These are phyloP conservation scores for Rhagophthalmus giganteus DNA, from an alignment of 2,888 invertebrate species.

Conservation along the genomic window DNA sequence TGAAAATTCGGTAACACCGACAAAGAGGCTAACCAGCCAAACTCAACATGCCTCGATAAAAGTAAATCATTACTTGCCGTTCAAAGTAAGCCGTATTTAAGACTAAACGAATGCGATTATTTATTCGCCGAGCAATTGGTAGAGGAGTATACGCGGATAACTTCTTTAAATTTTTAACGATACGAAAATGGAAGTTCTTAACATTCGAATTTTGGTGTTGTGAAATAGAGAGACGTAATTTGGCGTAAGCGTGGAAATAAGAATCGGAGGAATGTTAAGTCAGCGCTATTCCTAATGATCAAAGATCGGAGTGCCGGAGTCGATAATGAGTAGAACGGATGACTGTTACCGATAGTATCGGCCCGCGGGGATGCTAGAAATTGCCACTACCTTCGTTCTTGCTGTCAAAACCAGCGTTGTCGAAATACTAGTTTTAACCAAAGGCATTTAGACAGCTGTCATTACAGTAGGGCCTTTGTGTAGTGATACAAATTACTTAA, in stretches of 20 bases:
- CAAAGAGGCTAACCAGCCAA: too few relatives aligned
- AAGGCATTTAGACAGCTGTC: slow-evolving; percentile 9
- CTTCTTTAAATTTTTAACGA: too few relatives aligned
- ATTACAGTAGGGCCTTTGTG: neutral
- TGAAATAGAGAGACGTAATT: slow-evolving; percentile 21
- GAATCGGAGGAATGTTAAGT: slow-evolving; percentile 38
- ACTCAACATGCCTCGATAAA: too few relatives aligned
- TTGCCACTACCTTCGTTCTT: slow-evolving; percentile 19
- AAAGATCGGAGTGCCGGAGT: slow-evolving; percentile 33
- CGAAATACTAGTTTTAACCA: slow-evolving; percentile 9
- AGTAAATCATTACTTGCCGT: too few relatives aligned
- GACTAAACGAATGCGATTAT: too few relatives aligned
- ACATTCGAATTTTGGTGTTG: slow-evolving; percentile 11
- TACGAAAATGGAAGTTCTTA: too few relatives aligned
- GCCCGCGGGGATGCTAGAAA: slow-evolving; percentile 30
- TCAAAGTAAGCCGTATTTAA: too few relatives aligned
- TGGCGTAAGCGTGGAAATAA: slow-evolving; percentile 35
- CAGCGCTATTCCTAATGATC: slow-evolving; percentile 43
- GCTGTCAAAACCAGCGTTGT: slow-evolving; percentile 16
- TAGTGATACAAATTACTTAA: slow-evolving; percentile 8
- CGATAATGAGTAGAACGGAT: slow-evolving; percentile 42
- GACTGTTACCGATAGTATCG: slow-evolving; percentile 40
- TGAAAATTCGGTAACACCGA: too few relatives aligned
- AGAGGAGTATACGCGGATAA: too few relatives aligned
- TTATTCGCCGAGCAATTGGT: too few relatives aligned